Evolutionary conservation across 2,888 invertebrate species (phyloP), one percentile per base, ranked within the genome.

Genomic region (Cremastobaeus sp.): DNA sequence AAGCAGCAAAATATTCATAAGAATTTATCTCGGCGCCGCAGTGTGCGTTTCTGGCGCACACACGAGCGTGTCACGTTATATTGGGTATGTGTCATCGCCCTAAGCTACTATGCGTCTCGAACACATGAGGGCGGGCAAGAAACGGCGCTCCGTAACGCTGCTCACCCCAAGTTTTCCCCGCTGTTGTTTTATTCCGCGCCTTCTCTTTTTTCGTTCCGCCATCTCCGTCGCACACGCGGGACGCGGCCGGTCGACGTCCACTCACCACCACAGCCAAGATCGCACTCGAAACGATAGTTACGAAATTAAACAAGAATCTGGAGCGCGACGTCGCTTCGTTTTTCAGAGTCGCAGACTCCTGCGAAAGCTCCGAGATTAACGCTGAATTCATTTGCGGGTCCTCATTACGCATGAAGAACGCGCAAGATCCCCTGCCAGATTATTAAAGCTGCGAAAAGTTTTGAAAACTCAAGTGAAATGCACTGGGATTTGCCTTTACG

Each of bases 11-110:
- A 28, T 34, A n/a, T 20, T 15, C 37, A 30, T 11, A 28, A 21
- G 20, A 14, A 14, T 34, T 43, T 41, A 14, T 34, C 9, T 12
- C 15, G 18, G 32, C n/a, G 18, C 12, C 6, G 9, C 9, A 6
- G 45, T 32, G 28, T 47, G 50, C 47, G 32, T 32, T 41, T 50
- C 14, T 50, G 18, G 15, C 17, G 43, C 18, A 45, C 39, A 48
- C 64, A 74, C 71, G 55, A 74, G 48, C 72, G 66, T 65, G 79
- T 79, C 59, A 71, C 35, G 72, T 82, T 82, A 83, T 83, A 83
- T 84, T 80, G 80, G 81, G 82, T 82, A 77, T 84, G 81, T 84
- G 84, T 84, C 84, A 84, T 84, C 84, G 84, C 81, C 82, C 84
- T 74, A 70, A 74, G 74, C 79, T 79, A 81, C 81, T 82, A 74